Base-by-base conservation (phyloP, 2,797 vertebrate genomes). In the Dendrocincla fuliginosa region DNA sequence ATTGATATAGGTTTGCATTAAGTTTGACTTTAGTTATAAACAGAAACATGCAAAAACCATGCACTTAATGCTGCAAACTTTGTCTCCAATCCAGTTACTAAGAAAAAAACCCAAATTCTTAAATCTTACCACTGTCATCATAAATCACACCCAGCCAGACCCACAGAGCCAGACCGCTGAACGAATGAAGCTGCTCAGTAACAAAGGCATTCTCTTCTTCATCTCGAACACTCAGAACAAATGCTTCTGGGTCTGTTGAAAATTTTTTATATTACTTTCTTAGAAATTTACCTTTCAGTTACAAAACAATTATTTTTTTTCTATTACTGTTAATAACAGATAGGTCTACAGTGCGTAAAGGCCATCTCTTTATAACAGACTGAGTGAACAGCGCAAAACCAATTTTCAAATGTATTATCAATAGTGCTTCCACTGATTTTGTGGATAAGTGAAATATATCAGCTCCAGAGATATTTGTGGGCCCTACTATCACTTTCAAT, bases 161-260 rank as follows among this genome's bases (percentile, higher is more conserved):
- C 98, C 98, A 99, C 5, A 96, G 96, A 41, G 98, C 99, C 95
- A 99, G 94, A 53, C 97, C 97, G 22, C 96, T 95, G 96, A 98
- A 99, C 1, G 98, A 97, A 28, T 92, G 46, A 56, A 99, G 98
- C 73, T 99, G 98, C 53, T 98, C 96, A 73, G 60, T 97, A 84
- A 99, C 97, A 69, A 99, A 99, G 49, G 97, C 79, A 53, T 99
- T 99, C 97, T 99, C 99, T 35, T 98, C 96, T 71, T 98, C 98
- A 91, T 99, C 97, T 89, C 99, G 97, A 96, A 99, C 98, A 30
- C 95, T 99, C 37, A 99, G 96, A 96, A 99, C 97, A 77, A 98
- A 97, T 22, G 99, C 98, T n/a, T 97, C 93, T 3, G 93, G 53
- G 96, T 99, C 99, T 99, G 97, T 97, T 73, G 87, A 95, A 96